These are phyloP conservation scores for Epizoanthus scotinus DNA, from an alignment of 92 coral and sea anemone species.

Conservation along the genomic window DNA sequence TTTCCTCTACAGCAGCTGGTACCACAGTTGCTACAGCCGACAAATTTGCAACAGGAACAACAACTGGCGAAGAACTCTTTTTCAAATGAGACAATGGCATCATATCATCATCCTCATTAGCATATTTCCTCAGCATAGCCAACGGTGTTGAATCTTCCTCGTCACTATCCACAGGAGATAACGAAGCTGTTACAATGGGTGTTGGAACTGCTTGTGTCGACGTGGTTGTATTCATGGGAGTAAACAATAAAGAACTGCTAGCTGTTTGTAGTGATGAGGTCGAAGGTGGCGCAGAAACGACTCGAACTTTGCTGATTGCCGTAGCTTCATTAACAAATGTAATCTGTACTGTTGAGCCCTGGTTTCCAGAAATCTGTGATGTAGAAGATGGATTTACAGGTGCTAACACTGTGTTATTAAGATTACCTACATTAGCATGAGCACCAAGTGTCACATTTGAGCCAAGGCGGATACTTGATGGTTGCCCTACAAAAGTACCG, in stretches of 20 bases:
- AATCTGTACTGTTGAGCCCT: conserved; percentile 21
- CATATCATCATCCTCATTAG: conserved; percentile 23
- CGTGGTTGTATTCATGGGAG: conserved; percentile 29
- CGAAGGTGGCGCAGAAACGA: conserved; percentile 23
- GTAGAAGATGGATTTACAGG: background rate
- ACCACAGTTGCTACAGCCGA: background rate
- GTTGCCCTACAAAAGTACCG: conserved; percentile 7
- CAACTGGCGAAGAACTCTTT: conserved; percentile 1
- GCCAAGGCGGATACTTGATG: background rate
- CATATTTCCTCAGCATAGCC: conserved; percentile 23
- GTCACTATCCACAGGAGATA: conserved; percentile 11
- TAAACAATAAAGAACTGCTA: conserved; percentile 5
- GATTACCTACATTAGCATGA: background rate
- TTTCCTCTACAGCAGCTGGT: conserved; percentile 4
- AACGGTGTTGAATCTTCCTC: conserved; percentile 37
- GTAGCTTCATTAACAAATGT: conserved; percentile 39
- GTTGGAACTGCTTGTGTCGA: conserved; percentile 33
- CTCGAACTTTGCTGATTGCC: conserved; percentile 37
- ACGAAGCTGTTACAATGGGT: conserved; percentile 26
- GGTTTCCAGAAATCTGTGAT: background rate
- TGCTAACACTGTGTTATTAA: background rate
- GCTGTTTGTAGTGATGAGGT: conserved; percentile 3
- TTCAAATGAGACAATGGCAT: conserved; percentile 38
- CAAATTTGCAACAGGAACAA: background rate
- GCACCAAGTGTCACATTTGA: conserved; percentile 12